Conservation (phyloP, 37 sponge, comb jelly and placozoan species). For the Halichondria panicea region DNA sequence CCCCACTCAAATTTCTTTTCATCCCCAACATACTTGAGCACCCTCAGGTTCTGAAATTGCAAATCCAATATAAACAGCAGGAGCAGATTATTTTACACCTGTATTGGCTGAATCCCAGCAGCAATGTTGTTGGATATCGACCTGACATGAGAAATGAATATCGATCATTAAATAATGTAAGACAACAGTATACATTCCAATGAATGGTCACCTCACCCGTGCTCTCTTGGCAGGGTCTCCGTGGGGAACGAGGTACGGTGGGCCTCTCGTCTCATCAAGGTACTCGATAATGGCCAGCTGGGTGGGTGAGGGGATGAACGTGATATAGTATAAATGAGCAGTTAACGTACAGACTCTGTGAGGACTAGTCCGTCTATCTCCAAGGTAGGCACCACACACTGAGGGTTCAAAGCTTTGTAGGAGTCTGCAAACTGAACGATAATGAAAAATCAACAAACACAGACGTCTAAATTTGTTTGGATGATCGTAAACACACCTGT, state of each 20-base stretch:
- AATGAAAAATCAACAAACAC: too few relatives aligned
- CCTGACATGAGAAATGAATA: too few relatives aligned
- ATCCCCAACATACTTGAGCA: constrained; percentile 88
- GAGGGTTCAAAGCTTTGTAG: constrained; percentile 80
- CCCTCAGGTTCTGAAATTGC: constrained; percentile 83
- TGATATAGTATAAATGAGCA: too few relatives aligned
- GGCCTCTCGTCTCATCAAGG: constrained; percentile 90
- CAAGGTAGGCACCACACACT: constrained; percentile 85
- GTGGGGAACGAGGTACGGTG: constrained; percentile 71
- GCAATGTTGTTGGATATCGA: too few relatives aligned
- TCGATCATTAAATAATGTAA: too few relatives aligned
- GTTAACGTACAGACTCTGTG: constrained; percentile 85
- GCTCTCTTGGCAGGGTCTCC: constrained; percentile 66
- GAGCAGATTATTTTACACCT: too few relatives aligned
- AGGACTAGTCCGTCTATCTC: constrained; percentile 85
- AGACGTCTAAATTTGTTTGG: too few relatives aligned
- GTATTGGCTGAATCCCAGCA: too few relatives aligned
- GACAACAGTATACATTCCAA: too few relatives aligned
- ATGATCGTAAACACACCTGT: constrained; percentile 55
- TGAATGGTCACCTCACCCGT: constrained; percentile 37
- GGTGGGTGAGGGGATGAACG: too few relatives aligned
- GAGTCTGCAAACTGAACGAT: constrained; percentile 62
- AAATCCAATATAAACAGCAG: too few relatives aligned
- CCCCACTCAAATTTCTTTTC: constrained; percentile 95
- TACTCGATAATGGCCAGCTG: constrained; percentile 95